Evolutionary conservation across 1,140 invertebrate species (phyloP), one percentile per base, ranked within the genome.

Genomic region (Drosophila ambigua): DNA sequence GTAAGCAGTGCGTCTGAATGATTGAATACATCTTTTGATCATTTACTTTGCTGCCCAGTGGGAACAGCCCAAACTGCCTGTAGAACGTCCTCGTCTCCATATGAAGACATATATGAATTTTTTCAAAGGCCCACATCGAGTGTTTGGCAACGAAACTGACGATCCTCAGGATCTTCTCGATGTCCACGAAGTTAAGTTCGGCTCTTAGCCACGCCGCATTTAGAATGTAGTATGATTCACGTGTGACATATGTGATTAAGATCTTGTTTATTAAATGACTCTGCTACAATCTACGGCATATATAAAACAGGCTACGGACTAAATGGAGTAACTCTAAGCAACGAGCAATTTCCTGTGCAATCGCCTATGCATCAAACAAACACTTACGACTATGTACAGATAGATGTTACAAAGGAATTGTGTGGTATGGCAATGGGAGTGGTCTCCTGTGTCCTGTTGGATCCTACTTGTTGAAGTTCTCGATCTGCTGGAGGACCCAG

Each of bases 401-500:
- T 50, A 26, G 46, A 58, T 35, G 46, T 64, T 41, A 53, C 44
- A 77, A 73, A 77, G 55, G 62, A 72, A 65, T 80, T 83, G 16
- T 49, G 26, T 79, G 58, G 58, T 79, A 83, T 83, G 81, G 81
- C 81, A 79, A 80, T 49, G 16, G 61, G 46, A 8, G 3, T 39
- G 26, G 51, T 31, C 39, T 20, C 43, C 44, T 48, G 20, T 41
- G 15, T 44, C 43, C 50, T 11, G 2, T 43, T 31, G 16, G 16
- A 16, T 16, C 61, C 60, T 79, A 91, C 68, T 91, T 91, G 72
- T 81, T 90, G 20, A 91, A 91, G 55, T 92, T 91, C 61, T 92
- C 91, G 45, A 92, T 92, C 61, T 92, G 91, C 55, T 92, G 77
- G 0, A 91, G 69, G 13, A 92, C 91, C 91, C 91, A 92, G 54